Conservation (phyloP, 2,888 invertebrate species). For the Lypha dubia region DNA sequence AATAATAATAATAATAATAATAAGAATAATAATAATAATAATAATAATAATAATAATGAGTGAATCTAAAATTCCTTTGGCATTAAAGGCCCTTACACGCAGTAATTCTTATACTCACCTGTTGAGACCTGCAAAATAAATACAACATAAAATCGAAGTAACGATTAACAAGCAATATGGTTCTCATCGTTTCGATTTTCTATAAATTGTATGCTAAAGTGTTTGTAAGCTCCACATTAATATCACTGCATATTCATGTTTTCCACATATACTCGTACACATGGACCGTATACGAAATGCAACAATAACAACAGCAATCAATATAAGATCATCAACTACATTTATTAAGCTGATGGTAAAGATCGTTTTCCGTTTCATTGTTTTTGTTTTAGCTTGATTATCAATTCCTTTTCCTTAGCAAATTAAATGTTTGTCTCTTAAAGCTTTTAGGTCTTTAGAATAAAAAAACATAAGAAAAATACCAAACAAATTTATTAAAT, state of each 20-base stretch:
- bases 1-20: too few species aligned
- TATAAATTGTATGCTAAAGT: conserved; percentile 75
- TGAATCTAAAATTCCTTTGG: too few species aligned
- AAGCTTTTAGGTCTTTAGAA: conserved; percentile 57
- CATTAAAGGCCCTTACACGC: background rate
- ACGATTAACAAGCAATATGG: conserved; percentile 48
- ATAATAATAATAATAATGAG: too few species aligned
- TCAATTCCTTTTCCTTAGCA: conserved; percentile 32
- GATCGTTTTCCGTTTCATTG: conserved; percentile 72
- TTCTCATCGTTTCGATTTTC: conserved; percentile 67
- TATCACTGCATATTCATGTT: conserved; percentile 82
- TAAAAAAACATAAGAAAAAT: background rate
- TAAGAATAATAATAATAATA: too few species aligned
- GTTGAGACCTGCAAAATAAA: background rate
- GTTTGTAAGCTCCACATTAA: conserved; percentile 81
- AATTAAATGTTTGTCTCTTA: background rate
- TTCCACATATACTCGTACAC: conserved; percentile 77
- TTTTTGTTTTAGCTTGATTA: conserved; percentile 53
- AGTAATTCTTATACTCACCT: background rate
- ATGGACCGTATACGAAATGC: conserved; percentile 66
- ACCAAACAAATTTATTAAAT: conserved; percentile 80
- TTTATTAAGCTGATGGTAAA: conserved; percentile 69
- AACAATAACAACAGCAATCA: conserved; percentile 67
- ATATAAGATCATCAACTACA: conserved; percentile 74
- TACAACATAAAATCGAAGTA: conserved; percentile 36